Evolutionary conservation across 2,888 invertebrate genomes (phyloP).

Genomic region (Idaea straminata): DNA sequence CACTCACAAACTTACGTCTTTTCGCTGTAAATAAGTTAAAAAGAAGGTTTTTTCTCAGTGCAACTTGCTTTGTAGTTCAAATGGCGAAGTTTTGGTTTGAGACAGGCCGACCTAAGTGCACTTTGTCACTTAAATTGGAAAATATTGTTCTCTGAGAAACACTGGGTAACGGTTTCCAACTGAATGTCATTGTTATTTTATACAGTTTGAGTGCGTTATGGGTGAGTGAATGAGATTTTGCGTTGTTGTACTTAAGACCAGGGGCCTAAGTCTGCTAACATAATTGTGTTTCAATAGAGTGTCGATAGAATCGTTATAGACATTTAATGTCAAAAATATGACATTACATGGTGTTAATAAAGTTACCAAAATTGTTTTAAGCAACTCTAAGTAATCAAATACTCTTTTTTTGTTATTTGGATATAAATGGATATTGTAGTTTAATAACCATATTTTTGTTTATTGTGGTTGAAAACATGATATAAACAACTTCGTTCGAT

Average conservation of each 20-base stretch:
- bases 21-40: constrained; percentile 37
- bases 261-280: too few relatives aligned
- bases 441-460: too few relatives aligned
- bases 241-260: neutral
- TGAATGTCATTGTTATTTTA: constrained; percentile 49
- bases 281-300: too few relatives aligned
- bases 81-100: constrained; percentile 77
- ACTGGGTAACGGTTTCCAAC: constrained; percentile 50
- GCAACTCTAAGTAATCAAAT: too few relatives aligned
- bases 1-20: constrained; percentile 15
- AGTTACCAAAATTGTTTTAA: too few relatives aligned
- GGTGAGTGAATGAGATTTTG: neutral
- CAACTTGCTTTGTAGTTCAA: constrained; percentile 69
- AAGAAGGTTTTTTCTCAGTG: constrained; percentile 48
- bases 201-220: constrained; percentile 27
- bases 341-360: too few relatives aligned
- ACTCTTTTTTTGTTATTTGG: too few relatives aligned
- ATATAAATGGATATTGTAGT: too few relatives aligned
- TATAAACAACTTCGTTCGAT: too few relatives aligned
- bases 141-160: constrained; percentile 72
- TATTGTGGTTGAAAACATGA: too few relatives aligned
- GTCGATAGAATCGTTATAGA: too few relatives aligned
- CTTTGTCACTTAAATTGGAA: constrained; percentile 79
- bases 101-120: constrained; percentile 75
- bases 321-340: too few relatives aligned